phyloP scores from a whole-genome alignment of 2,888 invertebrate species.

The Trilocha varians region DNA sequence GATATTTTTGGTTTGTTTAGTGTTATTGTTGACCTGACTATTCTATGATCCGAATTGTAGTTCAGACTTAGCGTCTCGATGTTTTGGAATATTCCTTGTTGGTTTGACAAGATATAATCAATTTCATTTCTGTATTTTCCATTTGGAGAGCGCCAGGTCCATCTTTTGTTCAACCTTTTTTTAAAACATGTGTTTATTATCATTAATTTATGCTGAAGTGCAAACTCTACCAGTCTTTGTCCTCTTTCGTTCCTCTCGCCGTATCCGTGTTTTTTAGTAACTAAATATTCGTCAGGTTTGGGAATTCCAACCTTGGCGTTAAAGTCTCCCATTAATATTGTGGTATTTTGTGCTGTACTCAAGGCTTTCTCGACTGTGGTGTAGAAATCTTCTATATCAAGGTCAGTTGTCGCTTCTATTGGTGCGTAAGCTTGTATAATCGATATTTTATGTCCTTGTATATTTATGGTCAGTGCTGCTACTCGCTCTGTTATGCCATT shows the following conservation, averaged over 20 bases:
- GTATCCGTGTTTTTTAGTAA: neutral
- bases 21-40: constrained; percentile 2
- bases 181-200: constrained; percentile 5
- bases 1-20: constrained; percentile 1
- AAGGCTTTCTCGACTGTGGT: constrained; percentile 7
- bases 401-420: constrained; percentile 10
- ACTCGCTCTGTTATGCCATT: constrained; percentile 10
- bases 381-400: constrained; percentile 13
- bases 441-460: neutral
- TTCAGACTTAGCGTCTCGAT: constrained; percentile 4
- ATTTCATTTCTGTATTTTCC: constrained; percentile 4
- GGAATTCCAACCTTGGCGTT: neutral
- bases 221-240: constrained; percentile 1
- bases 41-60: constrained; percentile 5
- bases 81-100: constrained; percentile 4
- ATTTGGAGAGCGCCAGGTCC: constrained; percentile 4
- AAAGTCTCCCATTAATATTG: too few species aligned
- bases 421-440: constrained; percentile 15
- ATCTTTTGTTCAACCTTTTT: neutral
- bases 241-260: neutral
- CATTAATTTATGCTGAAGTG: neutral
- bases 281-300: constrained; percentile 6
- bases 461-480: constrained; percentile 7
- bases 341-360: constrained; percentile 5
- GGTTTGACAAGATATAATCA: constrained; percentile 4